Base-by-base conservation (phyloP, 2,797 vertebrate species). In the Leontocebus nigricollis region DNA sequence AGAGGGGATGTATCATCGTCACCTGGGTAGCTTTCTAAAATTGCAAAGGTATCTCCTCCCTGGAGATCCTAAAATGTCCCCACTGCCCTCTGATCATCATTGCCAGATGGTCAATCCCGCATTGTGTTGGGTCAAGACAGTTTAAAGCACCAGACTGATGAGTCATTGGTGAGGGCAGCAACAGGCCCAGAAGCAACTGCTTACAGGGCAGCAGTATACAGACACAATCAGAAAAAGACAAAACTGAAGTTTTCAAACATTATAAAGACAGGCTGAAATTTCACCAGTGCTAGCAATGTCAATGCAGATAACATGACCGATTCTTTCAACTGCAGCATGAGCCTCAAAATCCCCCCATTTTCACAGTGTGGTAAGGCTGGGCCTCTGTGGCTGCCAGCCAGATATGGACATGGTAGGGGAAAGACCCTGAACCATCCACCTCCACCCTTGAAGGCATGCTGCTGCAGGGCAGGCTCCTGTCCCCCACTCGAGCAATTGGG, bases 1-100 rank as follows among this genome's bases (percentile, higher is more conserved):
- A 0, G 4, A 6, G 4, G 9, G 33, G 6, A 12, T 5, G 5
- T 11, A 13, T 3, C 1, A 0, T 27, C 7, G 0, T 27, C 39
- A 44, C 5, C 12, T 2, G 33, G 30, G 19, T 30, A 80, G 30
- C 61, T 81, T 76, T 44, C 64, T 61, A 52, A 26, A 48, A 17
- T 4, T 24, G 4, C 44, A 39, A 15, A n/a, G 4, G 10, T 22
- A 24, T 50, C 24, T 64, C 46, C 26, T 46, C 19, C 57, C 36
- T 24, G 33, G 41, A 77, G 55, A 9, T 67, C 33, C 44, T 36
- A 33, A 73, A 73, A 27, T 30, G 2, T 39, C 41, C 59, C 36
- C 41, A 2, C 2, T 14, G 0, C 55, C 48, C 36, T 80, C 33
- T 57, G n/a, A 41, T 9, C 19, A 12, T 59, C 50, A 5, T n/a